phyloP scores from a whole-genome alignment of 2,797 vertebrate species.

The Enoplosus armatus region DNA sequence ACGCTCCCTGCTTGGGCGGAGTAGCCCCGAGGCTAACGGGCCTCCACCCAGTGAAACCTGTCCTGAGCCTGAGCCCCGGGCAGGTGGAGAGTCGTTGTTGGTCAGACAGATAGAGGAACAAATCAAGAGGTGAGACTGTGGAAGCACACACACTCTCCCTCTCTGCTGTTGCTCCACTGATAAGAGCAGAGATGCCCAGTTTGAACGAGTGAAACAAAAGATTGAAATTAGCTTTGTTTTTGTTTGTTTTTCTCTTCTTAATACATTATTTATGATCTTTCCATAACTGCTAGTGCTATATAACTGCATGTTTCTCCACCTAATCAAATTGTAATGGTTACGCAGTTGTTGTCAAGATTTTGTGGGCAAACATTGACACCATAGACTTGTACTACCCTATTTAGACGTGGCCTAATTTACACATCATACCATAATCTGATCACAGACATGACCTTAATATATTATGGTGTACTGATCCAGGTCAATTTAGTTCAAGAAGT shows the following conservation, averaged over 20 bases:
- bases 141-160: background rate
- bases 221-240: background rate
- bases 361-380: background rate
- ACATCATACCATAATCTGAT: background rate
- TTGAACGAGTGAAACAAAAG: background rate
- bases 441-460: slow-evolving; percentile 7
- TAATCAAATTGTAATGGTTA: background rate
- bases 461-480: background rate
- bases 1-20: slow-evolving; percentile 89
- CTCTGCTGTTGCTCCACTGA: background rate
- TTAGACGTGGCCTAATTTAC: background rate
- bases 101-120: slow-evolving; percentile 94
- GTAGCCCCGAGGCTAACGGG: slow-evolving; percentile 89
- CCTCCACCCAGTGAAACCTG: slow-evolving; percentile 76
- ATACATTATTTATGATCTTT: background rate
- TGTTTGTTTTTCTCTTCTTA: background rate
- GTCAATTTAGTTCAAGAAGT: background rate
- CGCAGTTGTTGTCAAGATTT: background rate
- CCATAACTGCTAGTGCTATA: background rate
- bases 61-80: slow-evolving; percentile 78
- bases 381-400: background rate
- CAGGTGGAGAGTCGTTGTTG: slow-evolving; percentile 86
- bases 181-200: background rate
- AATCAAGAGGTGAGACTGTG: slow-evolving; percentile 89
- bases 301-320: background rate